phyloP scores from a whole-genome alignment of 1,140 invertebrate genomes.

The Trachelipus rathkii region DNA sequence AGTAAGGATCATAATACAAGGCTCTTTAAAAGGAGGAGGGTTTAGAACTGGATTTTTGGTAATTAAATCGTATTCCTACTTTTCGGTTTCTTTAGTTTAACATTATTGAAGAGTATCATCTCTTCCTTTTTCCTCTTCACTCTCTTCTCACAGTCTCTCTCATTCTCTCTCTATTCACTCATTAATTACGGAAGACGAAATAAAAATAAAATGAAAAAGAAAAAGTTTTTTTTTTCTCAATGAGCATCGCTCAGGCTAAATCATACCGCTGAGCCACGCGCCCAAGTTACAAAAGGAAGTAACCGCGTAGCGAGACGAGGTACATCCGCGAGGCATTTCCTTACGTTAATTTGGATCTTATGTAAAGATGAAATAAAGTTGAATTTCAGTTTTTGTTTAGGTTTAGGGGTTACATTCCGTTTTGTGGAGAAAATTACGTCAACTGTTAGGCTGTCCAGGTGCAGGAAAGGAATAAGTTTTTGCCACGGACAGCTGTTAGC shows the following conservation, averaged over 20 bases:
- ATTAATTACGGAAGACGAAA: slow-evolving; percentile 1
- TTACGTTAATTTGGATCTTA: neutral
- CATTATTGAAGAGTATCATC: neutral
- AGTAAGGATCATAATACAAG: neutral
- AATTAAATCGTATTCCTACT: neutral
- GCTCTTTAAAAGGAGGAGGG: neutral
- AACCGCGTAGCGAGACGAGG: neutral
- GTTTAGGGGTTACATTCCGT: neutral
- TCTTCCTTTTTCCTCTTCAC: neutral
- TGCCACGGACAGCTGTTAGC: slow-evolving; percentile 7
- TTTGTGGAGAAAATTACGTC: neutral
- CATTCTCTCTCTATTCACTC: neutral
- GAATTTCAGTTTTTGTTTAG: neutral
- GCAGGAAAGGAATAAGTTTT: slow-evolving; percentile 9
- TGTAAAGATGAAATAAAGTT: neutral
- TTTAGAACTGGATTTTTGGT: neutral
- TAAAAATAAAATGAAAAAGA: too few species aligned
- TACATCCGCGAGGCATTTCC: neutral
- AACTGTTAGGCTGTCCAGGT: slow-evolving; percentile 8
- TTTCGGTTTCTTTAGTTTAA: neutral
- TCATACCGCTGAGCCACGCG: neutral
- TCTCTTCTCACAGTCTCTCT: too few species aligned
- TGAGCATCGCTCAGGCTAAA: neutral
- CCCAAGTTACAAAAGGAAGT: slow-evolving; percentile 3
- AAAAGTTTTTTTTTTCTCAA: neutral